Base-by-base conservation (phyloP, 2,797 vertebrate genomes). In the Mus spretus region DNA sequence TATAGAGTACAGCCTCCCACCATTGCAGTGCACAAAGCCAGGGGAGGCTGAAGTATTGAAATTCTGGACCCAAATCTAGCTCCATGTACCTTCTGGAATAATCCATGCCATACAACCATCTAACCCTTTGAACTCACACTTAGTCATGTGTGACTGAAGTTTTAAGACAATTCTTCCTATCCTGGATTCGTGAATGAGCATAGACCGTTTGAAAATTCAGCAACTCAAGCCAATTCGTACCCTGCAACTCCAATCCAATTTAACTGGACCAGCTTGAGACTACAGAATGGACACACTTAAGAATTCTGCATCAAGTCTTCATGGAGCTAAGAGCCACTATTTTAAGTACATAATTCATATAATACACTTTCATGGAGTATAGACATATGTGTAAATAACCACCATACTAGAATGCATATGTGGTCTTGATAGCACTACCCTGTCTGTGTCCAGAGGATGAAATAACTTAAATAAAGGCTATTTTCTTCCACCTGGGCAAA, bases 301-400 rank as follows among this genome's bases (percentile, higher is more conserved):
- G 74, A 92, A 44, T 55, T 91, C 55, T 92, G 11, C 44, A 82
- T 17, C 44, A 84, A 11, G 26, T 65, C 24, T 55, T 83, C 70
- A 65, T 3, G 8, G 87, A 65, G 20, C 82, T 57, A 59, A 93
- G 61, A 70, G 14, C 1, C 59, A 67, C 34, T 74, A 81, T 79
- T 86, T 90, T 47, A 79, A 95, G 78, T 31, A 90, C n/a, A 95
- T 86, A 15, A 65, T 72, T 4, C 37, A 91, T 94, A 78, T 19
- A 24, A 9, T 80, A 37, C 53, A 24, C 65, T 83, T 47, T 12
- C 34, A 72, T 72, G 11, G 20, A 53, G 59, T 6, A 22, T 12
- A 75, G 10, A 55, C 5, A 80, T n/a, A 84, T 88, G 44, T 61
- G 9, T 78, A 55, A 87, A 13, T 77, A 90, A 90, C 7, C 34